These are phyloP conservation scores for Caranx melampygus DNA, from an alignment of 2,113 vertebrate genomes.

Conservation along the genomic window DNA sequence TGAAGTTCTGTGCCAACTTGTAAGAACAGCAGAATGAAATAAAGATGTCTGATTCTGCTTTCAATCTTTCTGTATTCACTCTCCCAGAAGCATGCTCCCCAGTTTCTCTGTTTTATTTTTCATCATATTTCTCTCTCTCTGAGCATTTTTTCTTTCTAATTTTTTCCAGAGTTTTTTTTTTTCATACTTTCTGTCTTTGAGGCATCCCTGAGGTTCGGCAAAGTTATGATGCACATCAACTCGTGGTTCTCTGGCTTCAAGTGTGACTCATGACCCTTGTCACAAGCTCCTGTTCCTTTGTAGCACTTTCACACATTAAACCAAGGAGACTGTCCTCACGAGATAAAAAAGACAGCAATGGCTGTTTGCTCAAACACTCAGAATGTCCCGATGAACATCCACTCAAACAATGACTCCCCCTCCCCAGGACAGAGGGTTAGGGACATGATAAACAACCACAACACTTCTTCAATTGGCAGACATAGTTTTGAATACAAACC, in stretches of 20 bases:
- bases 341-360: not conserved
- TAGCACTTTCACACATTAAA: conserved; percentile 15
- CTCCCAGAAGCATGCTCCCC: conserved; percentile 17
- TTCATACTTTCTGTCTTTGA: conserved; percentile 25
- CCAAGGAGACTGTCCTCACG: not conserved
- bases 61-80: conserved; percentile 29
- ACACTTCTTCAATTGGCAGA: not conserved
- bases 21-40: conserved; percentile 14
- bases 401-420: not conserved
- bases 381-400: not conserved
- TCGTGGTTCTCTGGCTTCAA: conserved; percentile 35
- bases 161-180: conserved; percentile 9
- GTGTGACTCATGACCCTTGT: conserved; percentile 54
- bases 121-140: conserved; percentile 23
- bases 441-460: conserved; percentile 6
- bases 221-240: conserved; percentile 28
- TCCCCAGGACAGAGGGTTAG: not conserved
- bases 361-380: not conserved
- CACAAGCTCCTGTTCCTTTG: conserved; percentile 42
- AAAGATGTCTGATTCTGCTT: conserved; percentile 14
- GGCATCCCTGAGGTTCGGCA: conserved; percentile 35
- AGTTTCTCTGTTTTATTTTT: conserved; percentile 15
- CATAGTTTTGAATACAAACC: not conserved
- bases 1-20: conserved; percentile 44
- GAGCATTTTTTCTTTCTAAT: conserved; percentile 22